A percentile compares a stretch with the other conserved stretches of the same genome.
Evolutionary conservation across 2,888 invertebrate genomes (phyloP).

Genomic region (Drosophila pegasa): DNA sequence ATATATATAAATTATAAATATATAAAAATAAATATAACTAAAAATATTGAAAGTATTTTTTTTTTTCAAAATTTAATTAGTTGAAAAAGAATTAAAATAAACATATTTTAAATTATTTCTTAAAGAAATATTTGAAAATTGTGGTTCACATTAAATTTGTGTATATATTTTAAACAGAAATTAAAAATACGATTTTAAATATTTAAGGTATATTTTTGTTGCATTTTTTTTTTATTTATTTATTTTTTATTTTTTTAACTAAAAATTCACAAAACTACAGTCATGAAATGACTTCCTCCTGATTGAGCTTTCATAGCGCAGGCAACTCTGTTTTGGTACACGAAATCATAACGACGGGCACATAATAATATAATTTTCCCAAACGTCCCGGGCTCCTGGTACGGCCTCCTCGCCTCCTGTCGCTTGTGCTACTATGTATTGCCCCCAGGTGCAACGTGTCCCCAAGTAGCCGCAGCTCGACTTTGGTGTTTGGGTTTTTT

Average conservation of each 20-base stretch:
- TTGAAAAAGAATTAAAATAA: not conserved
- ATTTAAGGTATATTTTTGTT: not conserved
- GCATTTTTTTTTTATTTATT: not conserved
- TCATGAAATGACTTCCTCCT: not conserved
- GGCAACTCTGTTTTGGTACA: not conserved
- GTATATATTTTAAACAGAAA: not conserved
- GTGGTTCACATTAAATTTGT: not conserved
- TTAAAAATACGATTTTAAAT: not conserved
- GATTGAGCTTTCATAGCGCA: not conserved
- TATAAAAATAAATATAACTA: too few relatives aligned
- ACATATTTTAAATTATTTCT: not conserved
- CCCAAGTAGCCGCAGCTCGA: constrained; percentile 33
- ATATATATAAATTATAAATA: too few relatives aligned
- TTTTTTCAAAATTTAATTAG: too few relatives aligned
- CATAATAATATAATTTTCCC: constrained; percentile 23
- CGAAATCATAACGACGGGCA: constrained; percentile 18
- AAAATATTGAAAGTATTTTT: too few relatives aligned
- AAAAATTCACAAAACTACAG: not conserved
- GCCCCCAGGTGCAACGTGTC: constrained; percentile 55
- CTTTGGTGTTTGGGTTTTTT: constrained; percentile 18
- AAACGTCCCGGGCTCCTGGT: not conserved
- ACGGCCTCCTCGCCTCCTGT: not conserved
- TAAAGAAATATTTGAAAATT: not conserved
- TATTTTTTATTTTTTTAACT: not conserved
- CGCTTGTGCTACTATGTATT: not conserved